Evolutionary conservation across 2,888 invertebrate species (phyloP).

Genomic region (Caenorhabditis angaria): DNA sequence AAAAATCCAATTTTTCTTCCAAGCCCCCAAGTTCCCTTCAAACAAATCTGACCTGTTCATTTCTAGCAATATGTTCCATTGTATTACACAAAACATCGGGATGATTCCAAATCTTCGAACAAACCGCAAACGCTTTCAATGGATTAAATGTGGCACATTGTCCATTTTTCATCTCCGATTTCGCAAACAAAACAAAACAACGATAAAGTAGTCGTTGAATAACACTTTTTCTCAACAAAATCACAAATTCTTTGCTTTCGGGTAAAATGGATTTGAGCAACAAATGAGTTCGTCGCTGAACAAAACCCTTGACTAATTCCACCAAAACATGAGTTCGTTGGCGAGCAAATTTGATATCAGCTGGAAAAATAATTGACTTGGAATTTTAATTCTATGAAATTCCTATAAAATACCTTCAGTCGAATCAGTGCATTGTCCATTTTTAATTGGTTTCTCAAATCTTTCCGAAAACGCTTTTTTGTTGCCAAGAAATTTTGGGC

Average conservation of each 20-base stretch:
- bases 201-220: conserved; percentile 90
- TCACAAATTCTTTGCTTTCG: conserved; percentile 91
- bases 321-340: conserved; percentile 94
- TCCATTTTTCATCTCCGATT: conserved; percentile 57
- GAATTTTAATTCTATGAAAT: neutral
- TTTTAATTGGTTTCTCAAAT: conserved; percentile 98
- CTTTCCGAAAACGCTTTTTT: conserved; percentile 97
- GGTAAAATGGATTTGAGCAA: conserved; percentile 91
- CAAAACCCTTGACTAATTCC: conserved; percentile 91
- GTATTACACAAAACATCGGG: conserved; percentile 73
- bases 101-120: conserved; percentile 81
- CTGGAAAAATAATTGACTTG: conserved; percentile 63
- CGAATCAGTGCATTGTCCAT: conserved; percentile 96
- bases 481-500: conserved; percentile 90
- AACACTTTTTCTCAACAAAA: conserved; percentile 87
- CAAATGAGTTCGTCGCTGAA: conserved; percentile 91
- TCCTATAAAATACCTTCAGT: conserved; percentile 78
- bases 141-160: conserved; percentile 80
- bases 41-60: conserved; percentile 14
- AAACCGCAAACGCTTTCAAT: conserved; percentile 95
- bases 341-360: conserved; percentile 91
- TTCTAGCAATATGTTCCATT: conserved; percentile 27
- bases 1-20: too few relatives aligned
- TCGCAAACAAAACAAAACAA: conserved; percentile 82
- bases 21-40: too few relatives aligned